Conservation (phyloP, 1,140 invertebrate genomes). For the Antheraea pernyi region DNA sequence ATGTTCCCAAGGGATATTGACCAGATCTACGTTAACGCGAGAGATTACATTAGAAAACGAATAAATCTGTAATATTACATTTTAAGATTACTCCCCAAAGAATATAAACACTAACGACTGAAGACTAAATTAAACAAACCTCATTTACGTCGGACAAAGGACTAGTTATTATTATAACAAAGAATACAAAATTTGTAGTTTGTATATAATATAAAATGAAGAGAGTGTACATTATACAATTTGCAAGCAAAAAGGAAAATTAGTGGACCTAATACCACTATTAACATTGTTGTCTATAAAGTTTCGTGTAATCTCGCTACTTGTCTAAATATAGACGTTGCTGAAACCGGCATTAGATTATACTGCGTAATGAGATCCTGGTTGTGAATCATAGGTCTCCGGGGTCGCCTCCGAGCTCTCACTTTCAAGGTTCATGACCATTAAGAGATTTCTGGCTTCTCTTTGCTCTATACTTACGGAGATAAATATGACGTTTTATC, state of each 20-base stretch:
- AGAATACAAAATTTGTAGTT: no score
- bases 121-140: no score
- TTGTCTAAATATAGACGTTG: conserved; percentile 28
- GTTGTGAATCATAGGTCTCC: conserved; percentile 59
- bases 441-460: conserved; percentile 44
- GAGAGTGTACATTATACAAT: no score
- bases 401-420: conserved; percentile 46
- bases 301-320: not conserved
- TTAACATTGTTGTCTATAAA: not conserved
- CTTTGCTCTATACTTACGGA: conserved; percentile 33
- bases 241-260: not conserved
- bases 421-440: conserved; percentile 52
- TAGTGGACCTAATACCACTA: not conserved
- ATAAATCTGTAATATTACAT: no score
- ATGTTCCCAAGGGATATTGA: no score
- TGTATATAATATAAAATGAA: no score
- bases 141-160: no score
- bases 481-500: conserved; percentile 29
- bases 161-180: no score
- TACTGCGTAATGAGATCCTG: conserved; percentile 57
- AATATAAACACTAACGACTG: no score
- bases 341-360: conserved; percentile 52
- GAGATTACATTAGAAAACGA: no score
- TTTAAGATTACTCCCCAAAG: no score
- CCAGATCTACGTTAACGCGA: no score